phyloP scores from a whole-genome alignment of 2,113 vertebrate genomes.

The Lampris megalopsis region DNA sequence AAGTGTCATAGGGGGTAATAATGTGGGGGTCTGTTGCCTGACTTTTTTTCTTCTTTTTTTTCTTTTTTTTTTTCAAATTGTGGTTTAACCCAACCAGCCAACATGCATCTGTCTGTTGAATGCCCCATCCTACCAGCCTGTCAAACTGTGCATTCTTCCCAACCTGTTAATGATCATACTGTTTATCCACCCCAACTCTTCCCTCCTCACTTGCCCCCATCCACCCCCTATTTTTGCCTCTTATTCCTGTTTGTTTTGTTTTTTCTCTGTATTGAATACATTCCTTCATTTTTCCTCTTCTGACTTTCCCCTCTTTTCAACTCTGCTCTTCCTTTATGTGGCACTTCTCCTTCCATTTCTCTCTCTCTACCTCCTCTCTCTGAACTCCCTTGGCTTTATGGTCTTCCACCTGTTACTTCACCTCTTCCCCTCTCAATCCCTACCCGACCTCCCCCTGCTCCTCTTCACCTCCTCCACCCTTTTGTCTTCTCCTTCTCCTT shows the following conservation, averaged over 20 bases:
- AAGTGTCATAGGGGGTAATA: constrained; percentile 15
- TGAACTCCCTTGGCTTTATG: neutral
- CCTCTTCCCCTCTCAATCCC: neutral
- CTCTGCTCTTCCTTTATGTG: constrained; percentile 9
- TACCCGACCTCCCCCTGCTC: constrained; percentile 4
- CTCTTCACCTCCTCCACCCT: neutral
- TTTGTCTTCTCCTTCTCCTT: constrained; percentile 2
- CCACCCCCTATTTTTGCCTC: constrained; percentile 15
- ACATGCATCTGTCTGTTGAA: constrained; percentile 68
- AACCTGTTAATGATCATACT: constrained; percentile 38
- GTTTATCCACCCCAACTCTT: constrained; percentile 37
- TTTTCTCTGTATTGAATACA: neutral
- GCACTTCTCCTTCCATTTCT: constrained; percentile 5
- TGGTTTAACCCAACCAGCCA: constrained; percentile 52
- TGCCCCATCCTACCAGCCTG: constrained; percentile 54
- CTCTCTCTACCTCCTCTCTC: neutral
- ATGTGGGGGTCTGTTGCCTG: constrained; percentile 69
- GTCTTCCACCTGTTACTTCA: constrained; percentile 2
- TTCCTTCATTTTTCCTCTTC: neutral
- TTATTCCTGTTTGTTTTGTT: neutral
- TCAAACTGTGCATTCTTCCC: constrained; percentile 27
- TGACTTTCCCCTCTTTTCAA: neutral
- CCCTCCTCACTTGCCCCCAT: neutral
- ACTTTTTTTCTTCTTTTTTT: constrained; percentile 24
- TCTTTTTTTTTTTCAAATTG: neutral